Percentiles rank a stretch among this genome's conserved stretches.
Conservation (phyloP, 2,888 invertebrate genomes). For the Drosophila picticornis region DNA sequence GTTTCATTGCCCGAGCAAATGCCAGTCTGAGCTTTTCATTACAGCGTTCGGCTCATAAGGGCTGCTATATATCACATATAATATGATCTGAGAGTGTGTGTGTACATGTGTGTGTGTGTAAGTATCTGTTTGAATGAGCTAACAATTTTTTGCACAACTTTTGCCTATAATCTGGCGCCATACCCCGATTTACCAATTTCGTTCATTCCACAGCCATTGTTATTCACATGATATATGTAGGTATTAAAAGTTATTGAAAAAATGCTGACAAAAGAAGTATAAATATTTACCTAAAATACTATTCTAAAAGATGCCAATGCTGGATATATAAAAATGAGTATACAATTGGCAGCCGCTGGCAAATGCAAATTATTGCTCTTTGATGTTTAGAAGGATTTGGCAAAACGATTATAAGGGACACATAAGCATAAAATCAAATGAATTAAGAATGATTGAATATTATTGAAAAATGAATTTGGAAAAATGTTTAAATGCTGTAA, state of each 20-base stretch:
- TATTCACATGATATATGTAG: conserved; percentile 70
- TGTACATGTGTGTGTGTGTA: conserved; percentile 25
- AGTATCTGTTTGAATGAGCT: conserved; percentile 34
- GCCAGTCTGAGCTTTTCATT: conserved; percentile 77
- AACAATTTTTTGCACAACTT: conserved; percentile 67
- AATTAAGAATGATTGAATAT: not conserved
- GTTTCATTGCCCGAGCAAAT: conserved; percentile 74
- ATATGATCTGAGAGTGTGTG: conserved; percentile 31
- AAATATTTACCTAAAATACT: conserved; percentile 82
- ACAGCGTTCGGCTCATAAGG: conserved; percentile 62
- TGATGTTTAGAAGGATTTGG: conserved; percentile 61
- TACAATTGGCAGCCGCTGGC: conserved; percentile 31
- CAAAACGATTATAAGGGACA: conserved; percentile 3
- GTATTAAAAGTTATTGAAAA: conserved; percentile 80
- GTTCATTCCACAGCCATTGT: conserved; percentile 68
- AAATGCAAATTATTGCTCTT: conserved; percentile 73
- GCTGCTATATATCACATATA: conserved; percentile 45
- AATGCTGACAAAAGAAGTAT: conserved; percentile 83
- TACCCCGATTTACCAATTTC: conserved; percentile 60
- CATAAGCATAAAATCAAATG: conserved; percentile 4
- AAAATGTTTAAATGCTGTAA: not conserved
- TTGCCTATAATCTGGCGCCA: conserved; percentile 63
- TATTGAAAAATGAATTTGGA: not conserved
- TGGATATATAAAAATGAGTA: conserved; percentile 4
- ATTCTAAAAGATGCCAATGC: conserved; percentile 59